A percentile compares a stretch with the other conserved stretches of the same genome.
phyloP scores from a whole-genome alignment of 1,140 invertebrate genomes.

The Drosophila baimaii region DNA sequence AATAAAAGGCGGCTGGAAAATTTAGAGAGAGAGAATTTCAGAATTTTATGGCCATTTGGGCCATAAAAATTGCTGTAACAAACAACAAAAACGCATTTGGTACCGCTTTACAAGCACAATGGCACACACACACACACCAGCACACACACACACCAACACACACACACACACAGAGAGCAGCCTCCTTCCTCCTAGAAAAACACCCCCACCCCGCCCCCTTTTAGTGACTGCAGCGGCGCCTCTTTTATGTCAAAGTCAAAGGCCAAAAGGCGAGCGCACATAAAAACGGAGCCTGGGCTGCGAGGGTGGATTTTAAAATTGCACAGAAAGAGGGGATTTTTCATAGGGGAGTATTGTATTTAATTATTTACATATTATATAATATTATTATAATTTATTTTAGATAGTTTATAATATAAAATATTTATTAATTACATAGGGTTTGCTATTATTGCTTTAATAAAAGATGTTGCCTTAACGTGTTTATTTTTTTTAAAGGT shows the following conservation, averaged over 20 bases:
- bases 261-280: constrained; percentile 73
- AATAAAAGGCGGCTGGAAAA: constrained; percentile 21
- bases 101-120: constrained; percentile 19
- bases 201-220: neutral
- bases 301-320: constrained; percentile 48
- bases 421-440: neutral
- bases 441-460: no score
- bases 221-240: constrained; percentile 61
- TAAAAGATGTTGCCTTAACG: no score
- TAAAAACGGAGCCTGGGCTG: constrained; percentile 47
- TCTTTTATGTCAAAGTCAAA: constrained; percentile 78
- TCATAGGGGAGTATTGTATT: neutral
- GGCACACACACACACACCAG: neutral
- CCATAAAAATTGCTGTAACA: constrained; percentile 77
- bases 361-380: neutral
- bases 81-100: constrained; percentile 80
- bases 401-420: no score
- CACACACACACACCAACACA: neutral
- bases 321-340: neutral
- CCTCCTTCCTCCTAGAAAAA: constrained; percentile 3
- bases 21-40: constrained; percentile 28
- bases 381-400: neutral
- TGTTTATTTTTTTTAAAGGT: no score
- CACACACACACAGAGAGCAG: neutral
- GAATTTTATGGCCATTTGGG: constrained; percentile 72